Evolutionary conservation across 2,797 vertebrate species (phyloP).

Genomic region (Danionella dracula): DNA sequence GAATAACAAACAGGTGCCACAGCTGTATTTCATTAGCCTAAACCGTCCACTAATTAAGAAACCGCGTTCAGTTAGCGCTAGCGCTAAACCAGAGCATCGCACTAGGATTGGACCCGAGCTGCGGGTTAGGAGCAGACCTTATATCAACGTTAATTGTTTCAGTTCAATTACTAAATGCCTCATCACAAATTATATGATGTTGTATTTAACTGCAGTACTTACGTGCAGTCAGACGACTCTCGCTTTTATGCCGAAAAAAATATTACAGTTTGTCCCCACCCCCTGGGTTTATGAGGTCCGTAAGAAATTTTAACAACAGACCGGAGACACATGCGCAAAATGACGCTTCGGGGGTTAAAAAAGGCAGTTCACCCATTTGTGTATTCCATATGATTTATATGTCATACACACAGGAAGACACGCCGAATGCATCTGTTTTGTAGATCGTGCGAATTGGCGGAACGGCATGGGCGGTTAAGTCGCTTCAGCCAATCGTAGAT

Average conservation of each 20-base stretch:
- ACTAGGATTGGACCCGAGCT: constrained; percentile 17
- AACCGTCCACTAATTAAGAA: too few species aligned
- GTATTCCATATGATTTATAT: constrained; percentile 12
- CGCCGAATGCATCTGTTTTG: constrained; percentile 5
- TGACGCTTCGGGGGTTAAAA: constrained; percentile 16
- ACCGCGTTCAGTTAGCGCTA: background rate
- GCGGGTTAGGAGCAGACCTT: constrained; percentile 2
- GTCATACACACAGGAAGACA: background rate
- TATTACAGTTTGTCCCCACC: constrained; percentile 39
- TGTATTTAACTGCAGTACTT: background rate
- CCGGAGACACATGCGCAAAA: constrained; percentile 35
- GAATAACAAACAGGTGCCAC: background rate
- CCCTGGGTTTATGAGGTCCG: constrained; percentile 45
- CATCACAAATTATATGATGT: background rate
- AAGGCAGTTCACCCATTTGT: background rate
- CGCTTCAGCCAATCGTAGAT: background rate
- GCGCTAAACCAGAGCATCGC: constrained; percentile 42
- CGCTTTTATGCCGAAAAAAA: constrained; percentile 34
- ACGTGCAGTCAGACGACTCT: constrained; percentile 20
- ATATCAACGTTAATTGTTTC: background rate
- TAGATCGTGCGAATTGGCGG: background rate
- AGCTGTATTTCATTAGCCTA: background rate
- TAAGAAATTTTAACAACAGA: constrained; percentile 50
- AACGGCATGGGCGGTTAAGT: background rate
- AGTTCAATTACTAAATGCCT: background rate